These are phyloP conservation scores for Electrophaes corylata DNA, from an alignment of 2,888 invertebrate species.

Conservation along the genomic window DNA sequence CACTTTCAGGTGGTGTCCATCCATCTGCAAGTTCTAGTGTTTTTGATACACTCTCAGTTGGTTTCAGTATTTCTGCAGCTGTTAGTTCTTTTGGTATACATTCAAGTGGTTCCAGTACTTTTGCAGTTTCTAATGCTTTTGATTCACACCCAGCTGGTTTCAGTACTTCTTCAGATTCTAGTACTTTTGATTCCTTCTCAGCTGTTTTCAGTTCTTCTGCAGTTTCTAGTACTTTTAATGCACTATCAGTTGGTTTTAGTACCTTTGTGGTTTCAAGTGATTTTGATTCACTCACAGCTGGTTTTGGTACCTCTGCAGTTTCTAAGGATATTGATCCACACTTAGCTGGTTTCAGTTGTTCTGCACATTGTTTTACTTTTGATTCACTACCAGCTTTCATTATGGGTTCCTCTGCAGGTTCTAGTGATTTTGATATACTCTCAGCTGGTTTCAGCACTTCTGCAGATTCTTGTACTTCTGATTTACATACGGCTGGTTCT, in stretches of 20 bases:
- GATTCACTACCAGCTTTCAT: neutral
- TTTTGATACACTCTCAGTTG: neutral
- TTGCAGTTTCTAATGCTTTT: neutral
- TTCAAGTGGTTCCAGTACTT: neutral
- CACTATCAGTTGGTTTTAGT: neutral
- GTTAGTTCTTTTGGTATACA: neutral
- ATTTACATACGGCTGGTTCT: no score
- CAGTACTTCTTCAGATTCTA: neutral
- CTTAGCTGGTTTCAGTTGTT: neutral
- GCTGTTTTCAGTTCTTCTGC: neutral
- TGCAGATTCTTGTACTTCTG: neutral
- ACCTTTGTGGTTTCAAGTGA: neutral
- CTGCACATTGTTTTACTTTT: neutral
- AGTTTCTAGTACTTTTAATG: neutral
- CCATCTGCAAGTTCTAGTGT: neutral
- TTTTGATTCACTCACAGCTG: neutral
- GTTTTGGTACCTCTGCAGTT: neutral
- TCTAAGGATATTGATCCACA: neutral
- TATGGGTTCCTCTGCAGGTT: neutral
- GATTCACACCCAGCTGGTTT: neutral
- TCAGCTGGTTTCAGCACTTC: neutral
- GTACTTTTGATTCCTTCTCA: neutral
- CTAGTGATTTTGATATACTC: neutral
- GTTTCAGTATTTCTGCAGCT: neutral
- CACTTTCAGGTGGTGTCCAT: neutral